Conservation (phyloP, 2,888 invertebrate species). For the Ametastegia equiseti region DNA sequence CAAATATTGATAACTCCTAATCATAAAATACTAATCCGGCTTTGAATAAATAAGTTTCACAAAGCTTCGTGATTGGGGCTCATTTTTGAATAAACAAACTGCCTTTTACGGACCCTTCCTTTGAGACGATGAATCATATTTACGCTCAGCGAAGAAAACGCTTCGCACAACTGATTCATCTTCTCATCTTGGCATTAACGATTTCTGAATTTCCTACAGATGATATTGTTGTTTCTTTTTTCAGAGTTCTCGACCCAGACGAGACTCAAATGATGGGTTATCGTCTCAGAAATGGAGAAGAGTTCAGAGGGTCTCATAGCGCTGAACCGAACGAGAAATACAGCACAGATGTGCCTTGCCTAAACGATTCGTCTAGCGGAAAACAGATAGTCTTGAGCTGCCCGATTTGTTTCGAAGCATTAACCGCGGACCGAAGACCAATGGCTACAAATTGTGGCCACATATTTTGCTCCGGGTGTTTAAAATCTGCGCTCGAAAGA, state of each 20-base stretch:
- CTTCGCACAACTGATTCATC: neutral
- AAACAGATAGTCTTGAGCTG: slow-evolving; percentile 56
- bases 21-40: too few species aligned
- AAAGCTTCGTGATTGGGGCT: too few species aligned
- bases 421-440: slow-evolving; percentile 59
- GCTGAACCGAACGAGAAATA: neutral
- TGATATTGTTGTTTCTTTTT: neutral
- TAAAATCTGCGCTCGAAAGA: slow-evolving; percentile 53
- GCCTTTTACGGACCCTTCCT: too few species aligned
- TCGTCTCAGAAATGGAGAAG: neutral
- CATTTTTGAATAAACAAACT: too few species aligned
- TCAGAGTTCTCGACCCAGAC: slow-evolving; percentile 2
- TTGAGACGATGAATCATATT: too few species aligned
- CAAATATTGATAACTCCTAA: too few species aligned
- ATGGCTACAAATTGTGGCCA: slow-evolving; percentile 67
- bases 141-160: neutral
- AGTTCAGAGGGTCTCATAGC: neutral
- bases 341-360: slow-evolving; percentile 37
- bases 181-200: too few species aligned
- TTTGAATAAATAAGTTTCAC: too few species aligned
- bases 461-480: slow-evolving; percentile 64
- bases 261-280: neutral
- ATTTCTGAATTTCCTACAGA: neutral
- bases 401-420: slow-evolving; percentile 65
- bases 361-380: slow-evolving; percentile 52